Evolutionary conservation across 2,797 vertebrate genomes (phyloP).

Genomic region (Garrulus glandarius): DNA sequence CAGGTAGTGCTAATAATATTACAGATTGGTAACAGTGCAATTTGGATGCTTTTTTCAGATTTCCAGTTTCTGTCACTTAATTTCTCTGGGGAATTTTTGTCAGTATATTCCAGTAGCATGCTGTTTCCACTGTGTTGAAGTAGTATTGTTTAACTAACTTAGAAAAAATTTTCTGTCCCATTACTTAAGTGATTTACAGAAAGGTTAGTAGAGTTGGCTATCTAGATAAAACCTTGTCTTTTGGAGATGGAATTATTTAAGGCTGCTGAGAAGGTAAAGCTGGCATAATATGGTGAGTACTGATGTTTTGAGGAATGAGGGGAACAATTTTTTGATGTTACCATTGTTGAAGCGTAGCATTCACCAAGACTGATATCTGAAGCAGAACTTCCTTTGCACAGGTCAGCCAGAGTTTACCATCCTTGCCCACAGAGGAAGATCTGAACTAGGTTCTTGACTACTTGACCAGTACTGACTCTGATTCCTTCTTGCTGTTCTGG

Average conservation of each 20-base stretch:
- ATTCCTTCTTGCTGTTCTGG: not conserved
- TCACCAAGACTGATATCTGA: not conserved
- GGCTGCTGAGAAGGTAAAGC: not conserved
- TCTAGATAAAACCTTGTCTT: not conserved
- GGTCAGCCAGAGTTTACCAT: not conserved
- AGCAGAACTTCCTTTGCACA: not conserved
- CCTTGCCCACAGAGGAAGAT: not conserved
- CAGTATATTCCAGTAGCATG: not conserved
- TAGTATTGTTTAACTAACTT: not conserved
- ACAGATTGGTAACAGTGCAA: not conserved
- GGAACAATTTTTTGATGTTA: not conserved
- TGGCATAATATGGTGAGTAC: not conserved
- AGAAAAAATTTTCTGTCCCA: not conserved
- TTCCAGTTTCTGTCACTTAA: not conserved
- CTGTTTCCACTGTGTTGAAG: not conserved
- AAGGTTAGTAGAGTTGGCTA: not conserved
- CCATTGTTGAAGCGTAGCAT: not conserved
- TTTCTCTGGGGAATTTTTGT: not conserved
- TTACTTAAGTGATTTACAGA: not conserved
- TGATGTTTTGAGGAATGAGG: not conserved
- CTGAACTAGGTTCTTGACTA: not conserved
- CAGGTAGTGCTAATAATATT: not conserved
- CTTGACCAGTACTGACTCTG: not conserved
- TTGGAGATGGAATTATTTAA: not conserved
- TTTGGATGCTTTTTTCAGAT: not conserved